Base-by-base conservation (phyloP, 2,113 vertebrate species). In the Nerophis ophidion region DNA sequence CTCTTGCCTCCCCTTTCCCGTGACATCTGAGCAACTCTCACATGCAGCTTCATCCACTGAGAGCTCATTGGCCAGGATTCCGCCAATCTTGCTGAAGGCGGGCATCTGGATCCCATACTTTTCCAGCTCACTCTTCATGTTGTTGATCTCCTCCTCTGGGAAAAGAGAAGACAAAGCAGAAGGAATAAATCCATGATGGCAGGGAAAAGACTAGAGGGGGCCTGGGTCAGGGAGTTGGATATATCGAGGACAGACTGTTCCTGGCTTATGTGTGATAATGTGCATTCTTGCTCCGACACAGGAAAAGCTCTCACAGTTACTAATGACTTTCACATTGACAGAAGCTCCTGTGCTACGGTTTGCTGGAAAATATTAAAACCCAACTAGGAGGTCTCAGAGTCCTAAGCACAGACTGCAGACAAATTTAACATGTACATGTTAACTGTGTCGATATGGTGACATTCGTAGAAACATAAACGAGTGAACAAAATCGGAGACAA, bases 51-150 rank as follows among this genome's bases (percentile, higher is more conserved):
- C 97, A 34, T 99, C 97, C 84, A 99, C 94, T 0, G 97, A 99
- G 6, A 98, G 92, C 51, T 99, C 96, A 47, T 96, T 98, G 40
- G 97, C 95, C 84, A 99, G 88, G 77, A 99, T 98, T 40, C 96
- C 96, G n/a, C 97, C 97, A 7, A 99, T 99, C 87, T 99, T 99
- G 84, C 97, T 93, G 84, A 99, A 99, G 62, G 97, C 94, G 1
- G 97, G 97, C 96, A 99, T 99, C 89, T 98, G 96, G 86, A 99
- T 99, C n/a, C 96, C 96, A 7, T 99, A 99, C 80, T 99, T 99
- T 68, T 98, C 96, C 80, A 99, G 87, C 75, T 99, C 97, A 4
- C 88, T 93, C 88, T 96, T 94, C 96, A 98, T 98, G 85, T 97
- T 98, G 88, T 96, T 94, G 78, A 99, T 98, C 82, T 99, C 97